Percentiles rank a stretch among this genome's conserved stretches.
These are phyloP conservation scores for Chromobotia macracanthus DNA, from an alignment of 2,797 vertebrate genomes.

Conservation along the genomic window DNA sequence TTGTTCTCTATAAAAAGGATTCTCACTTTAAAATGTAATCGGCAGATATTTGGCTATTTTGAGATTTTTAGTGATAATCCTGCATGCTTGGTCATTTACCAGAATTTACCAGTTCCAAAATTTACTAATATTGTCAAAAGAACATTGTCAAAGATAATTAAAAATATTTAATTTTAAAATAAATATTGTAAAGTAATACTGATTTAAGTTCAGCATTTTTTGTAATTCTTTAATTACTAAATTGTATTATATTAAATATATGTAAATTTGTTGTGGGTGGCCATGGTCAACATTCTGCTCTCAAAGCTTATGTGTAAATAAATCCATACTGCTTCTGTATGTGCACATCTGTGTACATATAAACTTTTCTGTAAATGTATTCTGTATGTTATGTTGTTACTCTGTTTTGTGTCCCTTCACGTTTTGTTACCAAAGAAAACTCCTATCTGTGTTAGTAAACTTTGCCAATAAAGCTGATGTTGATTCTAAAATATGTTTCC, in stretches of 20 bases:
- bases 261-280: too few species aligned
- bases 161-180: too few species aligned
- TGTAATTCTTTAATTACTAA: too few species aligned
- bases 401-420: neutral
- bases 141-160: too few species aligned
- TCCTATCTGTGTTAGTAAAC: neutral
- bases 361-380: neutral
- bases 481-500: neutral
- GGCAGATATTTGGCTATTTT: neutral
- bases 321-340: neutral
- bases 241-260: too few species aligned
- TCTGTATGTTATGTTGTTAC: neutral
- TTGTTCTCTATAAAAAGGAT: neutral
- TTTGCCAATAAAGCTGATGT: conserved; percentile 1
- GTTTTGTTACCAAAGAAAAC: neutral
- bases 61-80: neutral
- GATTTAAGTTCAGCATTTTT: too few species aligned
- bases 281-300: neutral
- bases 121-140: too few species aligned
- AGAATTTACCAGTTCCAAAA: too few species aligned
- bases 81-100: neutral
- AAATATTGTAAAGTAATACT: too few species aligned
- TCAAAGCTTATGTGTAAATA: neutral
- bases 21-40: neutral
- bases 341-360: neutral